These are phyloP conservation scores for Tokudaia tokunoshimensis DNA, from an alignment of 2,797 vertebrate species.

Conservation along the genomic window DNA sequence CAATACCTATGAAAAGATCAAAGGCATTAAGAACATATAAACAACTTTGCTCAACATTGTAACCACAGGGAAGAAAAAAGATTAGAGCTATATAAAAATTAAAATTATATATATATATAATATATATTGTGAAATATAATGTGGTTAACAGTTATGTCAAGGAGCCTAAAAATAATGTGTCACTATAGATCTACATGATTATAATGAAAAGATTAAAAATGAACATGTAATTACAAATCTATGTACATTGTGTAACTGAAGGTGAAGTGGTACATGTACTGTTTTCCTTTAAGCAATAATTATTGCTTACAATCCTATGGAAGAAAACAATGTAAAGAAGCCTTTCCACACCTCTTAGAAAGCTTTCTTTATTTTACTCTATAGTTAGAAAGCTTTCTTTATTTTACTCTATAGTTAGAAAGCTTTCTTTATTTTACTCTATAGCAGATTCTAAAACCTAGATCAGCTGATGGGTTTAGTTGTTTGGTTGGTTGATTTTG, in stretches of 20 bases:
- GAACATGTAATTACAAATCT: neutral
- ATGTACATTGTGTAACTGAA: neutral
- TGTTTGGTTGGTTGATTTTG: neutral
- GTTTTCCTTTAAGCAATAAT: neutral
- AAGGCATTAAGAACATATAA: conserved; percentile 38
- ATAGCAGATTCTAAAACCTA: neutral
- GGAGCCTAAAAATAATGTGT: conserved; percentile 1
- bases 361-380: no score
- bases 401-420: neutral
- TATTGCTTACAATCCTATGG: neutral
- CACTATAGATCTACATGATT: neutral
- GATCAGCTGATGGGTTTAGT: neutral
- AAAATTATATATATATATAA: conserved; percentile 20
- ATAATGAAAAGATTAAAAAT: neutral
- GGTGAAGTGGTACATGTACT: neutral
- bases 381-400: neutral
- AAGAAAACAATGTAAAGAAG: neutral
- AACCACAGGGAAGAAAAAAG: neutral
- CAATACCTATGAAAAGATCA: conserved; percentile 87
- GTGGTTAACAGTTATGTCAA: neutral
- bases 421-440: neutral
- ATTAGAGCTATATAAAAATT: neutral
- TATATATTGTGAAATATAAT: no score
- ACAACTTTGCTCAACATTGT: conserved; percentile 20
- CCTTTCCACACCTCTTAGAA: neutral